phyloP scores from a whole-genome alignment of 2,888 invertebrate species.

The Cylloceria caligata region DNA sequence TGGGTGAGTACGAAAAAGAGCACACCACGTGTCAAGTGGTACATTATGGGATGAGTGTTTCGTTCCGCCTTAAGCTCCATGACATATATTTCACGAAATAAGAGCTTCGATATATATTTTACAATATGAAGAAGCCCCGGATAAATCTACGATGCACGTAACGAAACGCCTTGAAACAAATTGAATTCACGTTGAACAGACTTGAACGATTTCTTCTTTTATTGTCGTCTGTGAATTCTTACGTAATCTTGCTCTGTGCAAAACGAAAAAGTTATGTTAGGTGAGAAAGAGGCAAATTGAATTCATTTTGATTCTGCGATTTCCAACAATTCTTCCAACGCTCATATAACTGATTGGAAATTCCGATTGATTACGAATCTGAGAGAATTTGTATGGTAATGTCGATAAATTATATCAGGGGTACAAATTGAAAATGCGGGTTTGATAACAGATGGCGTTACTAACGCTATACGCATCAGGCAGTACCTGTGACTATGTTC shows the following conservation, averaged over 20 bases:
- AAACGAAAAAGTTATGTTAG: background rate
- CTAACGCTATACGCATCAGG: no score
- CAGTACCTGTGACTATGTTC: no score
- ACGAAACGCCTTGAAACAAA: constrained; percentile 14
- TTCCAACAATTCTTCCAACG: background rate
- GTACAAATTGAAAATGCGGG: no score
- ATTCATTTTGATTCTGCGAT: background rate
- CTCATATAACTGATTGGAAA: background rate
- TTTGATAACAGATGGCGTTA: no score
- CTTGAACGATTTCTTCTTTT: constrained; percentile 5
- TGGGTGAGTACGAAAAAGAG: no score
- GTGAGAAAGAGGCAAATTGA: background rate
- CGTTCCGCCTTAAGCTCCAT: no score
- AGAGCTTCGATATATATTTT: constrained; percentile 6
- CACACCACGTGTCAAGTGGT: no score
- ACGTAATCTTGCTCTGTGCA: constrained; percentile 4
- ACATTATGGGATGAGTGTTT: no score
- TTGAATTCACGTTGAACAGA: constrained; percentile 23
- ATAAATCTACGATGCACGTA: constrained; percentile 1
- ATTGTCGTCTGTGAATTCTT: constrained; percentile 1
- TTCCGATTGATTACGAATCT: no score
- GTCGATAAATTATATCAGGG: no score
- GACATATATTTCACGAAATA: background rate
- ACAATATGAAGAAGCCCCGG: background rate
- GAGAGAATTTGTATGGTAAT: no score